Percentiles rank a stretch among this genome's conserved stretches.
Conservation (phyloP, 2,113 vertebrate species). For the Xiphias gladius region DNA sequence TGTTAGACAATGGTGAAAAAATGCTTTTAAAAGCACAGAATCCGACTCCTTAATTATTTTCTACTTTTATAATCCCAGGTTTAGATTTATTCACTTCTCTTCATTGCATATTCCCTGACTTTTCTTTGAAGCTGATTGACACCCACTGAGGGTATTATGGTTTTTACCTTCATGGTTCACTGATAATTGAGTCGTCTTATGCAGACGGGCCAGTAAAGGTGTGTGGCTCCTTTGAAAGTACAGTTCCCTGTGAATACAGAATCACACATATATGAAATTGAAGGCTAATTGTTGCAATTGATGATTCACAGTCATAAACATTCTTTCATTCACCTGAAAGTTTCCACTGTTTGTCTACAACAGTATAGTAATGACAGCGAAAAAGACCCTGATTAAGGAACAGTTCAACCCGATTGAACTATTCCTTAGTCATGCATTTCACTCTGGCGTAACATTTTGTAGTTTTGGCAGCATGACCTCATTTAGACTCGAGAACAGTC, state of each 20-base stretch:
- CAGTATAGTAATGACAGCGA: background rate
- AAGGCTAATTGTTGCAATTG: constrained; percentile 42
- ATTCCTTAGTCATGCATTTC: constrained; percentile 37
- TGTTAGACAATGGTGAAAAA: constrained; percentile 40
- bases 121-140: constrained; percentile 63
- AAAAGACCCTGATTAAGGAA: background rate
- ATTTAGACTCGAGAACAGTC: constrained; percentile 57
- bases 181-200: constrained; percentile 67
- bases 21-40: constrained; percentile 35
- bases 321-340: constrained; percentile 17
- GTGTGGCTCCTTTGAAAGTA: constrained; percentile 62
- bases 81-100: constrained; percentile 51
- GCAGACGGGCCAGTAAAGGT: constrained; percentile 44
- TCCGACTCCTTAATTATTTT: constrained; percentile 40
- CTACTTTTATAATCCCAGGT: constrained; percentile 27
- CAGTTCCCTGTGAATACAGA: constrained; percentile 53
- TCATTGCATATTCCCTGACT: constrained; percentile 52
- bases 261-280: constrained; percentile 7
- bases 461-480: constrained; percentile 65
- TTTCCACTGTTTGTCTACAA: background rate
- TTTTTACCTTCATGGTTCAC: constrained; percentile 69
- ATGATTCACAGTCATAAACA: constrained; percentile 40
- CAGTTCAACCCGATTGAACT: constrained; percentile 25
- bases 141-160: constrained; percentile 59
- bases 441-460: constrained; percentile 42